Base-by-base conservation (phyloP, 2,113 vertebrate species). In the Psophia crepitans region DNA sequence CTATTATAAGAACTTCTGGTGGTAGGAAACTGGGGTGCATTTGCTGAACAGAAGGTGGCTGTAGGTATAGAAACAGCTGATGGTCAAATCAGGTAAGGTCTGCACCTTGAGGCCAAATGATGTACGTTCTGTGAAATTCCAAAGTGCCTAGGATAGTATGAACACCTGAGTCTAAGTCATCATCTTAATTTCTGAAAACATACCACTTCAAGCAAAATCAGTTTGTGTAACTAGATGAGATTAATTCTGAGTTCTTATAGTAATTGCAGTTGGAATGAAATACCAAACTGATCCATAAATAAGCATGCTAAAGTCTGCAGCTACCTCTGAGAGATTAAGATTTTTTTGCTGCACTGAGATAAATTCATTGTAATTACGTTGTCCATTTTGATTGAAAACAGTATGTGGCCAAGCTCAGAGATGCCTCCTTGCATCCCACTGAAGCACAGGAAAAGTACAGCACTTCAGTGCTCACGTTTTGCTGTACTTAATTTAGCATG, bases 1-100 rank as follows among this genome's bases (percentile, higher is more conserved):
- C 87, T 97, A 74, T 97, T 93, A 89, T 92, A 61, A 84, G 83
- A 48, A 11, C 22, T 73, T 74, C 44, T 91, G n/a, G 71, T 71
- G 41, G 53, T 49, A 22, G 69, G 44, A 56, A 78, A 49, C 20
- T 26, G 51, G 53, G 61, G 26, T 78, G 48, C 1, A 0, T 71
- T 92, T 79, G 28, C 41, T 93, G 49, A 65, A 71, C 56, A 56
- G 56, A 82, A 68, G 41, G 58, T 53, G 80, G 14, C 76, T 70
- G 32, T 87, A 93, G 90, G 61, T 94, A 30, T 56, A 37, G 83
- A 90, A 92, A 74, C 11, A 65, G 37, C 33, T 43, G 57, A 43
- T 78, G 43, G 37, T 80, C 56, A 56, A 43, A 37, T 69, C 39
- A 60, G 56, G 26, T 66, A 8, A 49, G 21, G 19, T 78, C 35